Conservation (phyloP, 2,113 vertebrate genomes). For the Sinocyclocheilus grahami region DNA sequence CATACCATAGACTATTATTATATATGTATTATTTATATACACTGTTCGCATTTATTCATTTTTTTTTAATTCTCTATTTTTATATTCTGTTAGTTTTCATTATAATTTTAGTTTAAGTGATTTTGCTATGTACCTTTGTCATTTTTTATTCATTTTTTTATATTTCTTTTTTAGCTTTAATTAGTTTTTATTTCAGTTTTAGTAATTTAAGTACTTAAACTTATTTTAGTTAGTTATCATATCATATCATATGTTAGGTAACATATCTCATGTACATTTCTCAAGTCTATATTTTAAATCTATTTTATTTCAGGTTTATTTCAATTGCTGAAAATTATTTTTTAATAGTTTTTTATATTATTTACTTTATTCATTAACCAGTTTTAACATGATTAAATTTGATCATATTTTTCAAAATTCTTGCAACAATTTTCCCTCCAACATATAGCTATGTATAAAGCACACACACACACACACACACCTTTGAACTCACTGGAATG, state of each 20-base stretch:
- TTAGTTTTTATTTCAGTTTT: background rate
- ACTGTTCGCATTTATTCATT: no score
- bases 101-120: background rate
- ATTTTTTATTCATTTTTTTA: background rate
- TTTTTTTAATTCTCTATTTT: background rate
- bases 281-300: background rate
- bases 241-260: background rate
- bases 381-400: background rate
- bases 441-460: background rate
- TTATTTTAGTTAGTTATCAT: background rate
- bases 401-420: background rate
- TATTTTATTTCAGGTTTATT: background rate
- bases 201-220: background rate
- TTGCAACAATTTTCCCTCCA: background rate
- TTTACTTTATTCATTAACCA: background rate
- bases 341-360: background rate
- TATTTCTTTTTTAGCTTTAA: background rate
- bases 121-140: background rate
- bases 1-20: background rate
- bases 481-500: conserved; percentile 50
- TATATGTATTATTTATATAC: no score
- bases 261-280: background rate
- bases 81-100: background rate
- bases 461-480: background rate
- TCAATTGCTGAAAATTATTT: no score